phyloP scores from a whole-genome alignment of 2,797 vertebrate species.

The Balearica regulorum region DNA sequence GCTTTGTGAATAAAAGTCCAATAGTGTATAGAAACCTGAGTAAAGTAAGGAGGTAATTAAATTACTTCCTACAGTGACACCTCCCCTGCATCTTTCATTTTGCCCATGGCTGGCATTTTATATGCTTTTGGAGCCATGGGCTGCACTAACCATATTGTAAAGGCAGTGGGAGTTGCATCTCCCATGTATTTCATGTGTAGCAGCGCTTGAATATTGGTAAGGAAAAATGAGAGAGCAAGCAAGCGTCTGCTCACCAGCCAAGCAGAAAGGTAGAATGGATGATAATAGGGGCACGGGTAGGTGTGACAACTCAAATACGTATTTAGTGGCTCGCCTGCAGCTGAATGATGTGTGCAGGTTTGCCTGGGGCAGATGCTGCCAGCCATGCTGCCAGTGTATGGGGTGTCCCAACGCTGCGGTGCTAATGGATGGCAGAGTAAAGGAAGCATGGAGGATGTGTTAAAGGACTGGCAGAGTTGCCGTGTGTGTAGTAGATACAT shows the following conservation, averaged over 20 bases:
- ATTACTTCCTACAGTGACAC: neutral
- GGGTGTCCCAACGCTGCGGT: too few relatives aligned
- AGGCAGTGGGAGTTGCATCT: neutral
- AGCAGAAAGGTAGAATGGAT: neutral
- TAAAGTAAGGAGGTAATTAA: neutral
- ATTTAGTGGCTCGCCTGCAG: neutral
- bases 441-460: neutral
- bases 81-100: neutral
- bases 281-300: rapidly evolving
- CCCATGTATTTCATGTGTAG: neutral
- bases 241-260: too few relatives aligned
- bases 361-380: neutral
- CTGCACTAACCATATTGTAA: neutral
- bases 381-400: neutral
- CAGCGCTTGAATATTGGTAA: too few relatives aligned
- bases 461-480: neutral
- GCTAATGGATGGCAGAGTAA: neutral
- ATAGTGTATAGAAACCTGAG: neutral
- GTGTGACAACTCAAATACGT: neutral
- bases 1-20: neutral
- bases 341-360: neutral
- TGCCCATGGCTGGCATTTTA: neutral
- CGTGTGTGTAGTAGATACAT: neutral
- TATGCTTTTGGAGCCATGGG: neutral
- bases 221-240: neutral